These are phyloP conservation scores for Leucania comma DNA, from an alignment of 2,888 invertebrate genomes.

Conservation along the genomic window DNA sequence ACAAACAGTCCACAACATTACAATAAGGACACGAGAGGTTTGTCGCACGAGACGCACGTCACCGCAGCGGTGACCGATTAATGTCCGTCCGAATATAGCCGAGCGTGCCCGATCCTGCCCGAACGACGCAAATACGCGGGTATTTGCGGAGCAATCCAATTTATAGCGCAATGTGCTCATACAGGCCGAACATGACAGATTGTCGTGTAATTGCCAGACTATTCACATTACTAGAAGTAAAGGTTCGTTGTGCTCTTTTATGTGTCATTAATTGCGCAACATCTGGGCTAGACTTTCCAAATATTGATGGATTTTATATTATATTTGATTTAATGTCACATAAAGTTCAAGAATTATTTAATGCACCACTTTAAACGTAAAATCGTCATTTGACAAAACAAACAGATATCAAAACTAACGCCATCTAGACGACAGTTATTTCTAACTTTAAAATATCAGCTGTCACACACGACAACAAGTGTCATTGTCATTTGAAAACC, in stretches of 20 bases:
- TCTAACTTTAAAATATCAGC: too few relatives aligned
- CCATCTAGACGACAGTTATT: too few relatives aligned
- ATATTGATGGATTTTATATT: neutral
- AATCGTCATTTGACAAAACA: too few relatives aligned
- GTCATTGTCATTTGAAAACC: too few relatives aligned
- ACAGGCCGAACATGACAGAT: slow-evolving; percentile 26
- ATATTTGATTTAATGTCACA: too few relatives aligned
- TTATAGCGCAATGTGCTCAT: slow-evolving; percentile 28
- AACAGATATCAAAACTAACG: too few relatives aligned
- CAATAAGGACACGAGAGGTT: slow-evolving; percentile 15
- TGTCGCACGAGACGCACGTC: slow-evolving; percentile 23
- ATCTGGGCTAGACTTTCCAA: neutral
- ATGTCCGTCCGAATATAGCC: slow-evolving; percentile 39
- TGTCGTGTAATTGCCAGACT: neutral
- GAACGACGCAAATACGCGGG: slow-evolving; percentile 9
- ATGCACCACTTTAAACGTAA: too few relatives aligned
- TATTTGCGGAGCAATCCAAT: slow-evolving; percentile 48
- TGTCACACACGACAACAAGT: too few relatives aligned
- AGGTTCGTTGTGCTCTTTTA: slow-evolving; percentile 5
- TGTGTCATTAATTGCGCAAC: neutral
- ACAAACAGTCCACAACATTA: neutral
- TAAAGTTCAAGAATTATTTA: too few relatives aligned
- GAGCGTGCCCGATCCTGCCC: slow-evolving; percentile 27
- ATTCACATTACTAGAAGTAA: neutral
- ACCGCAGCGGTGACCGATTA: slow-evolving; percentile 31